phyloP scores from a whole-genome alignment of 2,113 vertebrate species.

The Macrotus californicus region DNA sequence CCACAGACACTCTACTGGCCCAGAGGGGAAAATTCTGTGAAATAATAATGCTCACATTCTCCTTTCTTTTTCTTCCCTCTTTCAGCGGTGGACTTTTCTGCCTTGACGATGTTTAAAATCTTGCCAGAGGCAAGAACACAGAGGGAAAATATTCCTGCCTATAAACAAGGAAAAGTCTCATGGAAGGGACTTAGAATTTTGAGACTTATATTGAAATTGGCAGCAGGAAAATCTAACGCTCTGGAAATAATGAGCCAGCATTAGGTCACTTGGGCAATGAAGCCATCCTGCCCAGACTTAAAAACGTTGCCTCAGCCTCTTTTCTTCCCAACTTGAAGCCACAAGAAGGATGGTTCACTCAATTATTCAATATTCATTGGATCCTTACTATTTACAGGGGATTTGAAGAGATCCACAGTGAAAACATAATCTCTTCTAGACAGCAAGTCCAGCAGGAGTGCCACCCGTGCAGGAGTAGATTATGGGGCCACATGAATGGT shows the following conservation, averaged over 20 bases:
- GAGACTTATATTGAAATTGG: slow-evolving; percentile 27
- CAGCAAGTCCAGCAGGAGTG: fast-evolving
- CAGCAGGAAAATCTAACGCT: slow-evolving; percentile 31
- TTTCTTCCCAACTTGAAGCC: background rate
- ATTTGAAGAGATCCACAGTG: background rate
- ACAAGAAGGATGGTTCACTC: background rate
- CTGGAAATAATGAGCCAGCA: slow-evolving; percentile 31
- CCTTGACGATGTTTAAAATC: background rate
- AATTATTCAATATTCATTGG: background rate
- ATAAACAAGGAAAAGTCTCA: slow-evolving; percentile 21
- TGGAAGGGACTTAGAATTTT: background rate
- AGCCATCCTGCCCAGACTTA: background rate
- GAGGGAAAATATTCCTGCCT: background rate
- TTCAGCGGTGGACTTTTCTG: background rate
- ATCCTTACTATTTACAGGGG: background rate
- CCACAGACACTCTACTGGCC: background rate
- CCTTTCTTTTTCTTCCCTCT: background rate
- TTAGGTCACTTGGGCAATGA: background rate
- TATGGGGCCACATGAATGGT: fast-evolving
- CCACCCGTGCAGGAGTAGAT: background rate
- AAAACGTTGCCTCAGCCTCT: background rate
- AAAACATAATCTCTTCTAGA: background rate
- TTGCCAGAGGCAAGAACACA: slow-evolving; percentile 29
- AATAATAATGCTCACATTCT: background rate
- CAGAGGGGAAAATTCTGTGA: background rate